Percentiles rank a stretch among this genome's conserved stretches.
These are phyloP conservation scores for Shargacucullia verbasci DNA, from an alignment of 2,888 invertebrate species.

Conservation along the genomic window DNA sequence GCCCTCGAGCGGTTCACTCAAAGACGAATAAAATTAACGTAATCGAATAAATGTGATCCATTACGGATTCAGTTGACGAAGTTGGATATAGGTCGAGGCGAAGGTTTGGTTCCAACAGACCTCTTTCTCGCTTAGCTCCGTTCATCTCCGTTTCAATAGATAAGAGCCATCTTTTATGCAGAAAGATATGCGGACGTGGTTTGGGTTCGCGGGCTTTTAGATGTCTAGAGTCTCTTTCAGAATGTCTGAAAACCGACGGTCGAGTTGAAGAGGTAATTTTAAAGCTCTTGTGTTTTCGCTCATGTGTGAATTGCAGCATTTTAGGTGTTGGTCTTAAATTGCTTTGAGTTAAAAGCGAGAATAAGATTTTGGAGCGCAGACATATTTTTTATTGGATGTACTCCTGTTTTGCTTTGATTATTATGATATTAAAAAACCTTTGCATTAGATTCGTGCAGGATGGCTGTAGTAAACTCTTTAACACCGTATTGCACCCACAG, in stretches of 20 bases:
- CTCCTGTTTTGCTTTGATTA: no score
- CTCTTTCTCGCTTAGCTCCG: slow-evolving; percentile 4
- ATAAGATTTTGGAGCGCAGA: neutral
- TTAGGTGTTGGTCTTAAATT: slow-evolving; percentile 7
- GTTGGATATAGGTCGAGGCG: slow-evolving; percentile 6
- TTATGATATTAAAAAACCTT: no score
- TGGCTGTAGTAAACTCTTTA: no score
- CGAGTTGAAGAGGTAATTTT: slow-evolving; percentile 17
- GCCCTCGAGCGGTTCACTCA: slow-evolving; percentile 6
- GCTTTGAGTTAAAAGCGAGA: slow-evolving; percentile 3
- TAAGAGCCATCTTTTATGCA: slow-evolving; percentile 8
- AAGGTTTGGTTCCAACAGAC: neutral
- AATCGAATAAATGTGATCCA: slow-evolving; percentile 6
- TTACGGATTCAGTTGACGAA: neutral
- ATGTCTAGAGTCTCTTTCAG: slow-evolving; percentile 15
- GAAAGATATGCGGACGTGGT: slow-evolving; percentile 17
- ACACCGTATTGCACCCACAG: no score
- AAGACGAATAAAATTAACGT: slow-evolving; percentile 16
- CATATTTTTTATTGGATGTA: no score
- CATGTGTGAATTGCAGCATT: neutral
- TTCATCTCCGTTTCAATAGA: slow-evolving; percentile 14
- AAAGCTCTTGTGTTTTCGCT: neutral
- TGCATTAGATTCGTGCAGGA: no score
- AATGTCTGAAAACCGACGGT: slow-evolving; percentile 16
- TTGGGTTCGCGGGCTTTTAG: slow-evolving; percentile 13